Percentiles rank a stretch among this genome's conserved stretches.
These are phyloP conservation scores for Ramphastos sulfuratus DNA, from an alignment of 2,113 vertebrate genomes.

Conservation along the genomic window DNA sequence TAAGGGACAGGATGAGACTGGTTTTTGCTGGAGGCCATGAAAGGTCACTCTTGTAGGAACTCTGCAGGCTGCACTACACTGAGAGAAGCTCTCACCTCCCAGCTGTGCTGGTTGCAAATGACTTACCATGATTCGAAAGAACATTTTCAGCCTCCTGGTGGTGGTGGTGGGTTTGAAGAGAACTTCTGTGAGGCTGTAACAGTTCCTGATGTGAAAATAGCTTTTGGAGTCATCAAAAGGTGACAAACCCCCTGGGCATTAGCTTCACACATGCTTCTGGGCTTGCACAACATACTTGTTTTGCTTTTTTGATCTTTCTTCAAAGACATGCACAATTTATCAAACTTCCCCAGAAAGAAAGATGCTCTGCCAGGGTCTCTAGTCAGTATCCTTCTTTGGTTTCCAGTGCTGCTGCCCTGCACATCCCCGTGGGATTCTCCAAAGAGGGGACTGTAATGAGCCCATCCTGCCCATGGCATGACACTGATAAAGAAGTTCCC, in stretches of 20 bases:
- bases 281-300: not conserved
- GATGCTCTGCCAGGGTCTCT: not conserved
- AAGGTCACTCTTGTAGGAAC: not conserved
- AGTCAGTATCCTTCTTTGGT: not conserved
- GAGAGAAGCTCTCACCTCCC: not conserved
- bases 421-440: accelerated
- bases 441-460: accelerated
- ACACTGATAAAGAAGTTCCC: accelerated
- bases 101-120: not conserved
- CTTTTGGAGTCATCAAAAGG: slow-evolving; percentile 12
- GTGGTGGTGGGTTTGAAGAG: not conserved
- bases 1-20: not conserved
- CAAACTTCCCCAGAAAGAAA: not conserved
- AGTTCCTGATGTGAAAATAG: slow-evolving; percentile 21
- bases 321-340: not conserved
- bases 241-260: not conserved
- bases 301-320: not conserved
- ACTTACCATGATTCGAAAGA: not conserved
- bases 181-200: not conserved
- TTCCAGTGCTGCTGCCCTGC: not conserved
- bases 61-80: not conserved
- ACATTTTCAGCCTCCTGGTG: not conserved
- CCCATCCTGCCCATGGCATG: not conserved
- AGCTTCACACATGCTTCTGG: not conserved
- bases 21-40: not conserved